Evolutionary conservation across 2,113 vertebrate genomes (phyloP).

Genomic region (Chaetura pelagica): DNA sequence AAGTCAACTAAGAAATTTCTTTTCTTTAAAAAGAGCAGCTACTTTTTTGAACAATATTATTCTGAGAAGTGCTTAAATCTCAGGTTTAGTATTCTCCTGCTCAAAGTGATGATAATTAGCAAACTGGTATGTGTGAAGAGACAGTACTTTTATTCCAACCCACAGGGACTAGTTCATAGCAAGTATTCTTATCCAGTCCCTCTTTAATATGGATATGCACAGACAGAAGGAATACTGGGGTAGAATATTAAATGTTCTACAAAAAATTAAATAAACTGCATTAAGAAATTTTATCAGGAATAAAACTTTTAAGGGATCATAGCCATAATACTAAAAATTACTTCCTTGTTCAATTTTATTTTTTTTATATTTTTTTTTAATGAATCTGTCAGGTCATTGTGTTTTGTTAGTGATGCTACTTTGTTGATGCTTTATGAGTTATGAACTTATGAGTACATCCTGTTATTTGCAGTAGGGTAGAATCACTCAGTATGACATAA

Average conservation of each 20-base stretch:
- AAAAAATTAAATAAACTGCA: conserved; percentile 7
- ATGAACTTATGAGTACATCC: not conserved
- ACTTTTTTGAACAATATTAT: not conserved
- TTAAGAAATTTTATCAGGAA: not conserved
- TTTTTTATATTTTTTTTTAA: not conserved
- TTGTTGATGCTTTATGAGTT: not conserved
- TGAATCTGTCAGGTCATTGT: not conserved
- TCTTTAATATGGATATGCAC: conserved; percentile 13
- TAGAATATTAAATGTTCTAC: not conserved
- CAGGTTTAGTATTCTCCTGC: not conserved
- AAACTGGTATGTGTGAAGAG: not conserved
- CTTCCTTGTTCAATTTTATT: not conserved
- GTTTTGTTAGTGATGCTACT: not conserved
- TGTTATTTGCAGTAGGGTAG: not conserved
- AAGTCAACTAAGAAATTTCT: not conserved
- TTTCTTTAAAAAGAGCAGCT: too few relatives aligned
- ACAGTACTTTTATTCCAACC: not conserved
- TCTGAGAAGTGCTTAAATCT: not conserved
- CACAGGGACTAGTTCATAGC: not conserved
- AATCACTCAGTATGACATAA: not conserved
- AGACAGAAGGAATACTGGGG: not conserved
- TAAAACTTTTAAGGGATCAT: not conserved
- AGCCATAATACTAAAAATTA: not conserved
- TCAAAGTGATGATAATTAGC: conserved; percentile 30
- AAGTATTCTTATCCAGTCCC: not conserved